Evolutionary conservation across 2,113 vertebrate genomes (phyloP), one percentile per base, ranked within the genome.

Genomic region (Forbesichthys agassizii): DNA sequence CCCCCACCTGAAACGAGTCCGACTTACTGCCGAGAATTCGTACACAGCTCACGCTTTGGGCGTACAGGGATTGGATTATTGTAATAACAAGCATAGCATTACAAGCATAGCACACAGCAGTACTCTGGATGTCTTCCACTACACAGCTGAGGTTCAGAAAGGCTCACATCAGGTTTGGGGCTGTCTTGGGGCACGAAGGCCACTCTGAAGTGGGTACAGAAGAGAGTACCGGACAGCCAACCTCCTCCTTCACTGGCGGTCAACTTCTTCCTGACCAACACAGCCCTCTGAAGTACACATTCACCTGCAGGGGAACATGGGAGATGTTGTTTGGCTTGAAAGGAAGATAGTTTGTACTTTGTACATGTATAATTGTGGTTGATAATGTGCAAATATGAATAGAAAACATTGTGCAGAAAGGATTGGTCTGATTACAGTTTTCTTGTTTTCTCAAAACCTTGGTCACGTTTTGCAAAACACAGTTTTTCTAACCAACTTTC

Each of bases 201-300:
- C 55, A 96, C 94, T 33, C 96, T 91, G 84, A 94, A 92, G 77
- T 94, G 95, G 52, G 95, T 96, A 58, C 95, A 97, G 77, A 95
- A 94, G 69, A 96, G 88, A 0, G 93, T 95, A 57, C 95, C 96
- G 0, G 91, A 88, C 20, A 96, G 66, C 92, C 91, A 92, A 3
- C 92, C 91, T 33, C 92, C 76, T 16, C 93, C 93, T 71, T 92
- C 92, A 68, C 87, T 87, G 63, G 90, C 84, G 0, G 85, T 88
- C 61, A 93, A 64, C 84, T 93, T 93, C 89, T 93, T 93, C 81
- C 92, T 87, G 77, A 93, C 92, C 87, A 92, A 87, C 0, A 91
- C 77, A 3, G 90, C 90, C 62, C 92, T 86, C 86, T 93, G 92
- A 9, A 93, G 90, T 0, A 93, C 91, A 61, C 91, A 93, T 80